Evolutionary conservation across 2,888 invertebrate genomes (phyloP), one percentile per base, ranked within the genome.

Genomic region (Phengaris arion): DNA sequence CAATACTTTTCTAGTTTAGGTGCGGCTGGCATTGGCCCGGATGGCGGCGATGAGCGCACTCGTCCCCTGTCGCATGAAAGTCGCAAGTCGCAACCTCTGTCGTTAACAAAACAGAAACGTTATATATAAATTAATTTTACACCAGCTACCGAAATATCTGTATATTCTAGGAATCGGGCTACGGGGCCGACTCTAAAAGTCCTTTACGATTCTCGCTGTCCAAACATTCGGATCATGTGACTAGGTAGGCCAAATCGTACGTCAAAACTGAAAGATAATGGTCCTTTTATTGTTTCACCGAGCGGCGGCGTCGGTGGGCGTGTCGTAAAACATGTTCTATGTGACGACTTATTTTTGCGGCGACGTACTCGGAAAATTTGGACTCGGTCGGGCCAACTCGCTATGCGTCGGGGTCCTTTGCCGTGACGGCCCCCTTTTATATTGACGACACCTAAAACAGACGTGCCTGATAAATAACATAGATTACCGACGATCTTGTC

Each of bases 1-100:
- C 93, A 93, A 92, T 92, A 91, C 89, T 92, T 92, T 92, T 92
- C 92, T 92, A 93, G 93, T 92, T 92, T 93, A 93, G 91, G 91
- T 90, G 90, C 89, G 86, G 86, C 88, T 92, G 93, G 91, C 93
- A 93, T 93, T 93, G 93, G 93, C 92, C 92, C 91, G 93, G 89
- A 92, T 92, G 92, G 86, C 86, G 89, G 81, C 89, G 89, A 90
- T 87, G 90, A 89, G 88, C 86, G 88, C 87, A 86, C 90, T 91
- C 92, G 93, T 91, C 89, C 86, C 87, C 81, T 35, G 35, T 35
- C 35, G 3, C 35, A 35, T 35, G 35, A 2, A 4, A 2, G 35
- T 35, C 82, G 82, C 83, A 80, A 4, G 74, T 74, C 59, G 35
- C 59, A 64, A 64, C 35, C 64, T 22, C 35, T 48, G 6, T 12